A percentile compares a stretch with the other conserved stretches of the same genome.
Evolutionary conservation across 2,113 vertebrate species (phyloP).

Genomic region (Anoplopoma fimbria): DNA sequence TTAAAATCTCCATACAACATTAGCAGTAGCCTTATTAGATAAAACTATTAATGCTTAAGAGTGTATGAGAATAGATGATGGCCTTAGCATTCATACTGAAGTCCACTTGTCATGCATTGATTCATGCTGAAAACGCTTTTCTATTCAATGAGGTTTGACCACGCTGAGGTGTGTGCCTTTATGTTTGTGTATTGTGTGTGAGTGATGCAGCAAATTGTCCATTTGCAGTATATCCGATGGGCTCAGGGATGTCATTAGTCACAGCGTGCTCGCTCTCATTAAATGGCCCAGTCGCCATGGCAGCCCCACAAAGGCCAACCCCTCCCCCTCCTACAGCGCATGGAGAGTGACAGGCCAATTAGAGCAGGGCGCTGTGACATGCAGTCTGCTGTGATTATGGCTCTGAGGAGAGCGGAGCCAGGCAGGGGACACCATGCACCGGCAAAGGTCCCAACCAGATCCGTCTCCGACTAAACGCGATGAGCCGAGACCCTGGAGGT

Average conservation of each 20-base stretch:
- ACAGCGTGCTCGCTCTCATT: constrained; percentile 83
- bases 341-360: constrained; percentile 85
- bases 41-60: constrained; percentile 48
- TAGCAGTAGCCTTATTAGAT: constrained; percentile 54
- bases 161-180: constrained; percentile 58
- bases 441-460: constrained; percentile 63
- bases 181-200: constrained; percentile 71
- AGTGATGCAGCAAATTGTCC: constrained; percentile 82
- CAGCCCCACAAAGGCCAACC: constrained; percentile 82
- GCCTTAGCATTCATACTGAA: constrained; percentile 34
- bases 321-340: constrained; percentile 61
- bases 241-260: constrained; percentile 85
- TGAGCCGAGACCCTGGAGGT: constrained; percentile 60
- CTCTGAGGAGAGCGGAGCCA: constrained; percentile 66
- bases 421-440: constrained; percentile 53
- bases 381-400: constrained; percentile 82
- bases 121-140: constrained; percentile 56
- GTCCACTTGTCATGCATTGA: constrained; percentile 68
- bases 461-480: constrained; percentile 60
- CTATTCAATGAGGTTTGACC: constrained; percentile 66
- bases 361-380: constrained; percentile 81
- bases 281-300: constrained; percentile 83
- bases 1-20: constrained; percentile 57
- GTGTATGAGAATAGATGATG: constrained; percentile 51
- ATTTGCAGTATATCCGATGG: constrained; percentile 83